These are phyloP conservation scores for Capra hircus DNA, from an alignment of 2,113 vertebrate genomes.

Conservation along the genomic window DNA sequence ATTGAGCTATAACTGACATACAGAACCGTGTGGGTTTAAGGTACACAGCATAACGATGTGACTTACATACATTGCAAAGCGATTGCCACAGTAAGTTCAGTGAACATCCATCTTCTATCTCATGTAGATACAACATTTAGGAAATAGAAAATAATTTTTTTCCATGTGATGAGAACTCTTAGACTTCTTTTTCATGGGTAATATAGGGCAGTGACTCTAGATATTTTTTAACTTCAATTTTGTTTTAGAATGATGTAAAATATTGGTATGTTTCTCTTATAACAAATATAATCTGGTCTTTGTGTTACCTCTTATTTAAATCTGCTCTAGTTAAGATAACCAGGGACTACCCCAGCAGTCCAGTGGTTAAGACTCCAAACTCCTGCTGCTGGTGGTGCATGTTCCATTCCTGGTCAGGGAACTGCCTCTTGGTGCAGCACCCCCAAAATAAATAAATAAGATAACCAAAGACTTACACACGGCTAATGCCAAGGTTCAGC, in stretches of 20 bases:
- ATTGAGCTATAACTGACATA: background rate
- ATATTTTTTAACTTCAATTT: background rate
- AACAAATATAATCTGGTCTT: background rate
- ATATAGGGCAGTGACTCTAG: background rate
- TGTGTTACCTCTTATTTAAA: background rate
- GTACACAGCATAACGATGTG: background rate
- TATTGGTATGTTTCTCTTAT: background rate
- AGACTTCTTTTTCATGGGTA: background rate
- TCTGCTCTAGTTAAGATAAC: background rate
- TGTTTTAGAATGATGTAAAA: background rate
- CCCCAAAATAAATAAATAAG: background rate
- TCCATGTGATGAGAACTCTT: background rate
- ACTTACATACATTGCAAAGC: background rate
- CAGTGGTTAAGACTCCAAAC: background rate
- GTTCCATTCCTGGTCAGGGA: background rate
- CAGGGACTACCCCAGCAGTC: background rate
- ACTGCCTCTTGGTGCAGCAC: background rate
- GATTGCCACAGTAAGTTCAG: background rate
- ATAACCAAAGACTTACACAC: background rate
- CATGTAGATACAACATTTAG: background rate
- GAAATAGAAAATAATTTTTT: background rate
- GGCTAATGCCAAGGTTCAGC: background rate
- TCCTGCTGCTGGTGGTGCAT: accelerated
- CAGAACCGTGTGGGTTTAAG: background rate
- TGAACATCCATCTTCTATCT: background rate